phyloP scores from a whole-genome alignment of 2,797 vertebrate species.

The Alca torda region DNA sequence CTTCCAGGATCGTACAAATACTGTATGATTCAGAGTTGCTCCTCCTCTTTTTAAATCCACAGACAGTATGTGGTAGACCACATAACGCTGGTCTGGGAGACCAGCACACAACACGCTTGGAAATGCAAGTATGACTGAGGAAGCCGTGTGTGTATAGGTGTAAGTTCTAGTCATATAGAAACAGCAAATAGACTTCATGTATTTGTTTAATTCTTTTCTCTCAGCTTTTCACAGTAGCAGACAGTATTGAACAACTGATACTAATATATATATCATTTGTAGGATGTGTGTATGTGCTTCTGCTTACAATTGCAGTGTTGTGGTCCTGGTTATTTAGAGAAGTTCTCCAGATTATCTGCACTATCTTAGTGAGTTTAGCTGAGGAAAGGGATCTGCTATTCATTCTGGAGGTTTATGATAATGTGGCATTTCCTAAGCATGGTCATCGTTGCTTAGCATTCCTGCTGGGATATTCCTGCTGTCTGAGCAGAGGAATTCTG shows the following conservation, averaged over 20 bases:
- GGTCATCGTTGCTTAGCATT: not conserved
- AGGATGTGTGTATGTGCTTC: not conserved
- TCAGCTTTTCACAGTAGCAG: not conserved
- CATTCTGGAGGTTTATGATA: not conserved
- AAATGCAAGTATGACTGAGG: not conserved
- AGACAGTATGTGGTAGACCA: slow-evolving; percentile 20
- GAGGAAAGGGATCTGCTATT: not conserved
- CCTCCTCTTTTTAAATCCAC: not conserved
- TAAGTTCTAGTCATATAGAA: not conserved
- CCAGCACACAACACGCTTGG: not conserved
- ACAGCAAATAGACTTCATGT: not conserved
- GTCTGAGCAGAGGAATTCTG: not conserved
- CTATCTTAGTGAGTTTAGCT: not conserved
- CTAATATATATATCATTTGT: not conserved
- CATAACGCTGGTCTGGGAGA: slow-evolving; percentile 4
- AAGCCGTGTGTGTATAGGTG: not conserved
- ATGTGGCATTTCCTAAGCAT: not conserved
- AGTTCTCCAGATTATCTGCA: not conserved
- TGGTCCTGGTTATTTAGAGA: slow-evolving; percentile 29
- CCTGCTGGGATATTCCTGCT: not conserved
- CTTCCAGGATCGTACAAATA: not conserved
- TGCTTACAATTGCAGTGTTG: not conserved
- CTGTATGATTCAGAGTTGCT: not conserved
- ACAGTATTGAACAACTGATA: not conserved
- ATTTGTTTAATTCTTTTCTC: not conserved